Percentiles rank a stretch among this genome's conserved stretches.
Evolutionary conservation across 1,140 invertebrate genomes (phyloP).

Genomic region (Episyrphus balteatus): DNA sequence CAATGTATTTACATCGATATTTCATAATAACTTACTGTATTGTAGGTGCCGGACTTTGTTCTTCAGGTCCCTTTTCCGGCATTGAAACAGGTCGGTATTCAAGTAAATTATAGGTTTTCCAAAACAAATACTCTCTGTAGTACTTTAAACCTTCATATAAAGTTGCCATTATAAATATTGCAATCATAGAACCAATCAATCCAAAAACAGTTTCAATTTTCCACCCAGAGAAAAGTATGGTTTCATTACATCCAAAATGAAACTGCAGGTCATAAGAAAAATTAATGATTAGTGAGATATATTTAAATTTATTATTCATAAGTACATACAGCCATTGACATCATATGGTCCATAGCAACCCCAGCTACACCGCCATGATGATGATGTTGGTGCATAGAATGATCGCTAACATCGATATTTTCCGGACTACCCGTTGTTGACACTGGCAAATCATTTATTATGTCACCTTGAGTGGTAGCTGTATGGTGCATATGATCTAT

Average conservation of each 20-base stretch:
- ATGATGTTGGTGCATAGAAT: constrained; percentile 10
- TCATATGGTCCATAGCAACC: constrained; percentile 32
- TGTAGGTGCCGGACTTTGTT: constrained; percentile 22
- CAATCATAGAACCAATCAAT: constrained; percentile 72
- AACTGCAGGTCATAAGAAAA: constrained; percentile 79
- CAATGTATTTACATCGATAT: constrained; percentile 34
- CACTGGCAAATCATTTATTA: constrained; percentile 1
- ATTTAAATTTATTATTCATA: neutral
- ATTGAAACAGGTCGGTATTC: constrained; percentile 60
- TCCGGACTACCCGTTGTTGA: neutral
- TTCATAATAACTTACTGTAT: constrained; percentile 52
- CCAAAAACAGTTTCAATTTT: constrained; percentile 56
- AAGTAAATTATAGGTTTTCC: constrained; percentile 64
- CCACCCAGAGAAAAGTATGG: constrained; percentile 71
- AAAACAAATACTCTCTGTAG: constrained; percentile 73
- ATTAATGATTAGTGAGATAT: neutral
- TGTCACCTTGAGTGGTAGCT: neutral
- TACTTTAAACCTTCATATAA: constrained; percentile 89
- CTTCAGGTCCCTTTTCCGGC: constrained; percentile 50
- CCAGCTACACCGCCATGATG: constrained; percentile 18
- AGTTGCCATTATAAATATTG: constrained; percentile 72
- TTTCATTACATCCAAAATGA: constrained; percentile 61
- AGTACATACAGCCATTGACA: constrained; percentile 34
- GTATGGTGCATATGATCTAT: neutral
- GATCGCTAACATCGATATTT: neutral